Evolutionary conservation across 2,888 invertebrate species (phyloP), one percentile per base, ranked within the genome.

Genomic region (Dioctria linearis): DNA sequence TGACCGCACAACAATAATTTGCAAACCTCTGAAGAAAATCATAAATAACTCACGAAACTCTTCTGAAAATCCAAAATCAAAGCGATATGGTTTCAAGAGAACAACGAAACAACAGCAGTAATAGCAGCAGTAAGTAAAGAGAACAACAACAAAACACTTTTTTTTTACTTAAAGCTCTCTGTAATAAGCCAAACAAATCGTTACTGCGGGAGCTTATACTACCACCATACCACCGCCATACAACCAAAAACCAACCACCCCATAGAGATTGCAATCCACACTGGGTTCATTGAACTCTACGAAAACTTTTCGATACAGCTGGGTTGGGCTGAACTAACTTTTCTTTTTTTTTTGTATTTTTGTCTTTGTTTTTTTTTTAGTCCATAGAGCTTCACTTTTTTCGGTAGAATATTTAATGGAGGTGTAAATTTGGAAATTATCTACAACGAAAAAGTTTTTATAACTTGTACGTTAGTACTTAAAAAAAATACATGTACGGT

Each of bases 301-400:
- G 57, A 65, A 78, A 80, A 80, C 80, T 80, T 80, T 80, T 13
- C 13, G 76, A 67, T 80, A 75, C 80, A 76, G 76, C 66, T 80
- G 80, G 76, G 76, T 67, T 67, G 67, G 80, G 80, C 76, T 80
- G 76, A 61, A 76, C 46, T 57, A 59, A 73, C 59, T 54, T 54
- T 46, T 25, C 25, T 25, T 25, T 25, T 25, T 25, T 25, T 25
- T 25, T 25, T n/a, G n/a, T n/a, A n/a, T n/a, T n/a, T n/a, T n/a
- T n/a, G n/a, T n/a, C n/a, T n/a, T n/a, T n/a, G n/a, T n/a, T 25
- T 25, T 25, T 25, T 25, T 25, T 25, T 0, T 25, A 42, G 51
- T 42, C 63, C 37, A 39, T 54, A 57, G 42, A 79, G 40, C 79
- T 73, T 73, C 79, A 79, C 61, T 57, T 69, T 71, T 78, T 78